phyloP scores from a whole-genome alignment of 2,888 invertebrate species.

The Stictocephala bisonia region DNA sequence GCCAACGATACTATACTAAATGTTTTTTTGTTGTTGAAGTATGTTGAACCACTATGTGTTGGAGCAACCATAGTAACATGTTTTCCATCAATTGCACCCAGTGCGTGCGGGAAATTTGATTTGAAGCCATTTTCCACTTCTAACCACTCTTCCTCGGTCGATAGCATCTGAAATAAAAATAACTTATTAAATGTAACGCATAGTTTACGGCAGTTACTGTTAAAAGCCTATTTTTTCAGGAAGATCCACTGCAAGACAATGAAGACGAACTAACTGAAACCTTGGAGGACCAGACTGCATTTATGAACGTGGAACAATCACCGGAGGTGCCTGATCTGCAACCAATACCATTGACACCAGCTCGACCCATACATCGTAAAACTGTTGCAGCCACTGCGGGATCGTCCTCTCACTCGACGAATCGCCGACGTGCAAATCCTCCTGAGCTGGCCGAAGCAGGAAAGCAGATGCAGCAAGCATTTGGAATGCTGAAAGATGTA shows the following conservation, averaged over 20 bases:
- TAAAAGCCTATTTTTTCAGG: slow-evolving; percentile 26
- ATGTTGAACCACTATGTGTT: slow-evolving; percentile 58
- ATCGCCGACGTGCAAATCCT: slow-evolving; percentile 44
- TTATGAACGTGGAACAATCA: slow-evolving; percentile 26
- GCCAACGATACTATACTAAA: slow-evolving; percentile 61
- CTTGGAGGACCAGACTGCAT: slow-evolving; percentile 10
- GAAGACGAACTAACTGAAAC: slow-evolving; percentile 1
- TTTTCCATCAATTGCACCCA: slow-evolving; percentile 60
- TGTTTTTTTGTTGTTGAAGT: slow-evolving; percentile 61
- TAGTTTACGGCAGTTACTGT: slow-evolving; percentile 13
- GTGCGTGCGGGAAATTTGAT: slow-evolving; percentile 37
- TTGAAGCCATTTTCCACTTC: slow-evolving; percentile 44
- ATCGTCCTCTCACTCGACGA: slow-evolving; percentile 30
- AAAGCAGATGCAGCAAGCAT: slow-evolving; percentile 45
- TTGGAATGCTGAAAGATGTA: slow-evolving; percentile 16
- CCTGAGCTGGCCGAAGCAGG: slow-evolving; percentile 48
- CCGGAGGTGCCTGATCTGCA: slow-evolving; percentile 13
- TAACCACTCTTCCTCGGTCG: slow-evolving; percentile 46
- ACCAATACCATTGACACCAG: slow-evolving; percentile 19
- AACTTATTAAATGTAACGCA: not conserved
- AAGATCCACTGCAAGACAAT: slow-evolving; percentile 10
- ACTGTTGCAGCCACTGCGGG: slow-evolving; percentile 11
- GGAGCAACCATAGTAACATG: slow-evolving; percentile 59
- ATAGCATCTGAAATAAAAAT: slow-evolving; percentile 48
- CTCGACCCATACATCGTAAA: slow-evolving; percentile 28